These are phyloP conservation scores for Sylvilagus floridanus DNA, from an alignment of 2,797 vertebrate genomes.

Conservation along the genomic window DNA sequence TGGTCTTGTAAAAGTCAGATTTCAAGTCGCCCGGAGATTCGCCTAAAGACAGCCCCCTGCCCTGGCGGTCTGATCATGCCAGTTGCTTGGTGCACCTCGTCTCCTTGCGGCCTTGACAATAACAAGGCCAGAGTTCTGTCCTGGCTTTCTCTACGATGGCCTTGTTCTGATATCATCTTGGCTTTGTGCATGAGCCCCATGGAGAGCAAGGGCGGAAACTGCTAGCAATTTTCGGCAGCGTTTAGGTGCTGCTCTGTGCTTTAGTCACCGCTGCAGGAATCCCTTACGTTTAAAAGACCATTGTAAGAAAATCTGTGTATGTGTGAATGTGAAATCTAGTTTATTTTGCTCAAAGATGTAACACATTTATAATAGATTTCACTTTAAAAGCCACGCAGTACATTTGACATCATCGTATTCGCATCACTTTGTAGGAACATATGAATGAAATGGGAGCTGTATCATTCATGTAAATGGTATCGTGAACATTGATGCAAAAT, in stretches of 20 bases:
- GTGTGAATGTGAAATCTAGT: constrained; percentile 35
- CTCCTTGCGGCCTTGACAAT: neutral
- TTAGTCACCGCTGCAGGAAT: neutral
- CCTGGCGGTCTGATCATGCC: neutral
- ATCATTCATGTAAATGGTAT: neutral
- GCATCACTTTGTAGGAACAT: neutral
- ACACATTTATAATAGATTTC: constrained; percentile 13
- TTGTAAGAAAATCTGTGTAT: neutral
- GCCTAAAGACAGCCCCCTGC: neutral
- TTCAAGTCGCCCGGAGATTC: constrained; percentile 46
- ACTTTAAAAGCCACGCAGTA: constrained; percentile 12
- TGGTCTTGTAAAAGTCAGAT: constrained; percentile 8
- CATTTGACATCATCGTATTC: neutral
- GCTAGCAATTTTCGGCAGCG: constrained; percentile 58
- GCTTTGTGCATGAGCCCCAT: neutral
- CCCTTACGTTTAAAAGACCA: constrained; percentile 1
- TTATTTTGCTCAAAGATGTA: constrained; percentile 44
- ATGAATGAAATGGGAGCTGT: neutral
- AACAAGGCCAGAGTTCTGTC: constrained; percentile 4
- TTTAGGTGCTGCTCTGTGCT: constrained; percentile 26
- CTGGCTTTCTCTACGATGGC: constrained; percentile 12
- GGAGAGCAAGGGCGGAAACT: constrained; percentile 44
- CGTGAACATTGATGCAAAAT: neutral
- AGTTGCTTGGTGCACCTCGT: neutral
- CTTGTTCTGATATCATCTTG: constrained; percentile 45